A percentile compares a stretch with the other conserved stretches of the same genome.
phyloP scores from a whole-genome alignment of 2,113 vertebrate genomes.

The Manacus vitellinus region DNA sequence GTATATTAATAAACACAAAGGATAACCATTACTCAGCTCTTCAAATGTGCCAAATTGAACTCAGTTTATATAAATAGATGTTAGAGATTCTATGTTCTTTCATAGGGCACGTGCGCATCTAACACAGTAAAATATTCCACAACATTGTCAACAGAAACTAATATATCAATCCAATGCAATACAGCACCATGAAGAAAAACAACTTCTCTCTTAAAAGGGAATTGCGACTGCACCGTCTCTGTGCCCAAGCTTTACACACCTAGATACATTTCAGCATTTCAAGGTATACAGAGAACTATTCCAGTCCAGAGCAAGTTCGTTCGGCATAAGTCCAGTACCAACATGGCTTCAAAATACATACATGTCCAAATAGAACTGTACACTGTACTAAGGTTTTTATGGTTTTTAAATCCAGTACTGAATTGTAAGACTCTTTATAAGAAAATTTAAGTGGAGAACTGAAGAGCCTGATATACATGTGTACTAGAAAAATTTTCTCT shows the following conservation, averaged over 20 bases:
- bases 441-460: neutral
- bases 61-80: neutral
- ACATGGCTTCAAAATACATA: neutral
- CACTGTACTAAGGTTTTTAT: neutral
- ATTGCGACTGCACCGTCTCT: neutral
- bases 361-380: neutral
- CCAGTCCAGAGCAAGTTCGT: neutral
- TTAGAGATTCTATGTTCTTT: neutral
- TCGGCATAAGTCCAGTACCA: neutral
- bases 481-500: neutral
- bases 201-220: neutral
- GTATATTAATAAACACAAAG: neutral
- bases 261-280: neutral
- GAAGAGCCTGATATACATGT: neutral
- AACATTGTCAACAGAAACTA: neutral
- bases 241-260: fast-evolving
- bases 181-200: neutral
- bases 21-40: neutral
- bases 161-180: neutral
- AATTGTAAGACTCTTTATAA: neutral
- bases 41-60: neutral
- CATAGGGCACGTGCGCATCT: neutral
- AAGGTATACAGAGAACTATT: neutral
- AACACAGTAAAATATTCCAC: neutral
- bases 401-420: neutral